Evolutionary conservation across 2,113 vertebrate species (phyloP), one percentile per base, ranked within the genome.

Genomic region (Oncorhynchus kisutch): DNA sequence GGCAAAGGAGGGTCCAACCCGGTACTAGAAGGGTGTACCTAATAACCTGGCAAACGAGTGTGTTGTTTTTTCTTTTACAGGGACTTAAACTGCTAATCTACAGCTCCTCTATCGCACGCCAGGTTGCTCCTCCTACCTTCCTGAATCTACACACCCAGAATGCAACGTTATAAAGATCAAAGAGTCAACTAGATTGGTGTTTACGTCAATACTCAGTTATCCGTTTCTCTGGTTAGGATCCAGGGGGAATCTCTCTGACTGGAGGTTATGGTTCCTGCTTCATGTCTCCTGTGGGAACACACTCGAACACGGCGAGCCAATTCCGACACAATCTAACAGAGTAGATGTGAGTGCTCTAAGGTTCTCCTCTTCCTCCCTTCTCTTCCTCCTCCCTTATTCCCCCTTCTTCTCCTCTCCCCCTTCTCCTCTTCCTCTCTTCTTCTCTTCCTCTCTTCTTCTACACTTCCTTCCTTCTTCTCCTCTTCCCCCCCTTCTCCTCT

Each of bases 101-200:
- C 1, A 14, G 49, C 49, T 51, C 12, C 49, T 16, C 14, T 51
- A 51, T 51, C 14, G 14, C 14, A 16, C 49, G 49, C 14, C 49
- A 3, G 67, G 71, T 68, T 82, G 29, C 65, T 72, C 22, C 66
- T 49, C 57, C 57, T 60, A 20, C 57, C 16, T 60, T 60, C 20
- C 25, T 60, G 65, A 71, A 24, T 34, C 34, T 8, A 34, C 34
- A 34, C 34, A 8, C 59, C 31, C 65, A 74, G 24, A 45, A 62
- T 45, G 18, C 34, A 64, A 25, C 20, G 7, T 1, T 62, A 75
- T 54, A 31, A 64, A 31, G 73, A 67, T 78, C 62, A 51, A 74
- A 69, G 25, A 78, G 77, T 80, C 67, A 78, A 76, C 12, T 48
- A 68, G 3, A 3, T 54, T 66, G 31, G 5, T 70, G 74, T 22